phyloP scores from a whole-genome alignment of 2,888 invertebrate species.

The Patella caerulea region DNA sequence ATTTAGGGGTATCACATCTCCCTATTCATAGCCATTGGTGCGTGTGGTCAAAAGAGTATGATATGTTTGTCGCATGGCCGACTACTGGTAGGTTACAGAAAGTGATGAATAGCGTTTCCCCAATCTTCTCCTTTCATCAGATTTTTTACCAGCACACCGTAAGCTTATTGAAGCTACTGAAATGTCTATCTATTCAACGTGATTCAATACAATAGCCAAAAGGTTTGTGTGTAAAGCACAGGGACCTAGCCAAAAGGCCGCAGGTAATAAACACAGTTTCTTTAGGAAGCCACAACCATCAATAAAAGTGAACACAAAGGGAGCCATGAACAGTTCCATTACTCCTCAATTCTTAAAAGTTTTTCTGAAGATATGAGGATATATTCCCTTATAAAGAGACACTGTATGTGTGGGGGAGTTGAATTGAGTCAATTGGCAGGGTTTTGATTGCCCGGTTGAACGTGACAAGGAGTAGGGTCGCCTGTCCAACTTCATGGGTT shows the following conservation, averaged over 20 bases:
- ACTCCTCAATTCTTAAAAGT: not conserved
- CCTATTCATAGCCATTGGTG: conserved; percentile 26
- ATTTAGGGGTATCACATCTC: conserved; percentile 34
- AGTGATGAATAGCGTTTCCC: not conserved
- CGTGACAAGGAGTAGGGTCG: too few species aligned
- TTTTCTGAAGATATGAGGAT: not conserved
- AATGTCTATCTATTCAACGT: conserved; percentile 11
- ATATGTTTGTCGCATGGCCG: conserved; percentile 6
- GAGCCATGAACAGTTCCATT: not conserved
- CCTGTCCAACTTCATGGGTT: too few species aligned
- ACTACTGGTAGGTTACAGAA: not conserved
- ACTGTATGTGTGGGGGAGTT: too few species aligned
- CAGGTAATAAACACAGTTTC: conserved; percentile 23
- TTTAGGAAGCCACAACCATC: conserved; percentile 12
- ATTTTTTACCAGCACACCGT: not conserved
- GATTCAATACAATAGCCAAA: not conserved
- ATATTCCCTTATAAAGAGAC: too few species aligned
- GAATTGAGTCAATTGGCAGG: too few species aligned
- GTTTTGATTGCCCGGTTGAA: too few species aligned
- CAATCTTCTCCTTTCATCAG: not conserved
- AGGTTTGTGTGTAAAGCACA: not conserved
- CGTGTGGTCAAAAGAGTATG: conserved; percentile 18
- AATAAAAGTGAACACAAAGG: conserved; percentile 16
- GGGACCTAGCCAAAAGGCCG: conserved; percentile 14
- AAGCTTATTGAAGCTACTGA: not conserved